Conservation (phyloP, 2,797 vertebrate genomes). For the Bufotes viridis region DNA sequence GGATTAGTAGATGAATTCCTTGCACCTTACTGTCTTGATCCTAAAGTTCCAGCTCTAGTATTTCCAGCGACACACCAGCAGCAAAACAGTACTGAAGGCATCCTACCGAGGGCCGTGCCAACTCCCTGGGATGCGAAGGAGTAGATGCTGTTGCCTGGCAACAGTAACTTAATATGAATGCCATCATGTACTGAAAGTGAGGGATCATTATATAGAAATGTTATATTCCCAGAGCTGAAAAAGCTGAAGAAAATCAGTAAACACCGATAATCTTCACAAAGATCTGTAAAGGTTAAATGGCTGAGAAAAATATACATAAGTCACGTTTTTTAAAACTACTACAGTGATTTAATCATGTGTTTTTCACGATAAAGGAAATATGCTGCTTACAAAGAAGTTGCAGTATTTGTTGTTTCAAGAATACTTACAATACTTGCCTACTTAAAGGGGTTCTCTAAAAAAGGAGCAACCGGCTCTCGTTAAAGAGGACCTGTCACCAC, state of each 20-base stretch:
- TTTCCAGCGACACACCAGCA: not conserved
- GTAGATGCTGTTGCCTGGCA: conserved; percentile 59
- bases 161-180: conserved; percentile 52
- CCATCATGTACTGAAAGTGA: conserved; percentile 47
- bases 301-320: not conserved
- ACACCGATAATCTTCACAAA: conserved; percentile 27
- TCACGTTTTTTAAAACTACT: not conserved
- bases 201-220: conserved; percentile 57
- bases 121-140: conserved; percentile 23
- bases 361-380: not conserved
- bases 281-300: not conserved
- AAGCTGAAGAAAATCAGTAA: conserved; percentile 47
- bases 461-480: too few relatives aligned
- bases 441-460: too few relatives aligned
- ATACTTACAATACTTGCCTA: too few relatives aligned
- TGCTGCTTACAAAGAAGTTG: not conserved
- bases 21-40: not conserved
- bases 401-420: too few relatives aligned
- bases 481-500: too few relatives aligned
- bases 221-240: conserved; percentile 51
- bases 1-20: not conserved
- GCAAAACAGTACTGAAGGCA: conserved; percentile 23
- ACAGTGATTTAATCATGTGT: not conserved
- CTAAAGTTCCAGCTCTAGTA: conserved; percentile 11
- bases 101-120: conserved; percentile 31